Conservation (phyloP, 2,113 vertebrate species). For the Nyctibius bracteatus region DNA sequence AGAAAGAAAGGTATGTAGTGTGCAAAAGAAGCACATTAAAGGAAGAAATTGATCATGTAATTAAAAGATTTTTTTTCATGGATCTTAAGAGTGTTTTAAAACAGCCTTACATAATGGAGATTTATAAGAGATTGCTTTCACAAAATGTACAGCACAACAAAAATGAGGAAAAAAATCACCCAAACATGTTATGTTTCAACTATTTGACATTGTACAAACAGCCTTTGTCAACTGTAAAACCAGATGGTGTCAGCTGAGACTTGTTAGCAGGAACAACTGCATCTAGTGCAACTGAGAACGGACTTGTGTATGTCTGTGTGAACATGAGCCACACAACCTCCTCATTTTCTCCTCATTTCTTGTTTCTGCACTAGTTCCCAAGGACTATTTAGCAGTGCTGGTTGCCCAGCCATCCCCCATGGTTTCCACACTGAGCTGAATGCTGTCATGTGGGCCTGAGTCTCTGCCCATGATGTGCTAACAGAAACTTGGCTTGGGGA, state of each 20-base stretch:
- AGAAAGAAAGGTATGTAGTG: background rate
- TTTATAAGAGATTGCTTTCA: background rate
- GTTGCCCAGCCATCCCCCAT: background rate
- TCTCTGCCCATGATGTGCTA: background rate
- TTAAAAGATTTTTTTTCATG: background rate
- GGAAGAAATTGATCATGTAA: background rate
- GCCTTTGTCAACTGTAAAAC: background rate
- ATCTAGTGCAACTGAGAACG: background rate
- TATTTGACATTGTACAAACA: background rate
- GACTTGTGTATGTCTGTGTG: background rate
- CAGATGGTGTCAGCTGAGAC: background rate
- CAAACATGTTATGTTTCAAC: background rate
- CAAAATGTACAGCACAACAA: background rate
- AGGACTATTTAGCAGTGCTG: background rate
- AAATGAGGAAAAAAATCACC: background rate
- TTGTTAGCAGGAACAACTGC: background rate
- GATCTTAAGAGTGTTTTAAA: background rate
- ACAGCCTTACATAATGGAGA: background rate
- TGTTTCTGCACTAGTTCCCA: background rate
- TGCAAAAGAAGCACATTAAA: background rate
- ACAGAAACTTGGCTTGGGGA: background rate
- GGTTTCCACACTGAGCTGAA: background rate
- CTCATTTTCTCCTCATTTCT: background rate
- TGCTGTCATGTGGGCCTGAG: background rate
- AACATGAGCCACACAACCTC: background rate